These are phyloP conservation scores for Chironomus tepperi DNA, from an alignment of 1,140 invertebrate species.

Conservation along the genomic window DNA sequence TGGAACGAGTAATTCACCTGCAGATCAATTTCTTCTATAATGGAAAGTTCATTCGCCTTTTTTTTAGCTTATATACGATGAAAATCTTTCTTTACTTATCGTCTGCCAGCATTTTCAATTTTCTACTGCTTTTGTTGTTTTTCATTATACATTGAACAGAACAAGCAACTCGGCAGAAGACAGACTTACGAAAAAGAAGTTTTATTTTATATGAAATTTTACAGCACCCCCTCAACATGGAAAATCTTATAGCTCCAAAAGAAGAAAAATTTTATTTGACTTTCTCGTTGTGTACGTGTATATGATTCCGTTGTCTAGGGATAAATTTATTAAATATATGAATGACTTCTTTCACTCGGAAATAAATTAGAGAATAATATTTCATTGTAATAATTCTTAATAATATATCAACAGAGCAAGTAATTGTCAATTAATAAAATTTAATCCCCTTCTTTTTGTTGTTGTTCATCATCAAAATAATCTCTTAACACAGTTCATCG, in stretches of 20 bases:
- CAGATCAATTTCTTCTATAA: constrained; percentile 18
- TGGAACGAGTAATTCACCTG: neutral
- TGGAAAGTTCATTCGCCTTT: constrained; percentile 12
- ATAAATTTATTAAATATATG: no score
- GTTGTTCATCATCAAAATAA: no score
- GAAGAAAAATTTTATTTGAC: neutral
- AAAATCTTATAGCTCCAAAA: neutral
- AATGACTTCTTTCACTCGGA: no score
- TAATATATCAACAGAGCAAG: no score
- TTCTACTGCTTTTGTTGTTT: neutral
- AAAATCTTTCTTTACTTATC: constrained; percentile 15
- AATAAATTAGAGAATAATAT: no score
- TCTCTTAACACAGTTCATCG: no score
- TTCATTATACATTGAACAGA: neutral
- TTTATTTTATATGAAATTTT: neutral
- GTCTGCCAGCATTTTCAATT: constrained; percentile 3
- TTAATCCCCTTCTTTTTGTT: no score
- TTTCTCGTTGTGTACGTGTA: neutral
- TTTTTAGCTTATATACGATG: neutral
- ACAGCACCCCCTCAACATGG: neutral
- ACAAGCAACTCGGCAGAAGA: neutral
- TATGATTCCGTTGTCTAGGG: no score
- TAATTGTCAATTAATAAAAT: no score
- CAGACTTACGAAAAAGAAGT: neutral
- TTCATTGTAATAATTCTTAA: no score